Evolutionary conservation across 2,888 invertebrate species (phyloP).

Genomic region (Polylopha cassiicola): DNA sequence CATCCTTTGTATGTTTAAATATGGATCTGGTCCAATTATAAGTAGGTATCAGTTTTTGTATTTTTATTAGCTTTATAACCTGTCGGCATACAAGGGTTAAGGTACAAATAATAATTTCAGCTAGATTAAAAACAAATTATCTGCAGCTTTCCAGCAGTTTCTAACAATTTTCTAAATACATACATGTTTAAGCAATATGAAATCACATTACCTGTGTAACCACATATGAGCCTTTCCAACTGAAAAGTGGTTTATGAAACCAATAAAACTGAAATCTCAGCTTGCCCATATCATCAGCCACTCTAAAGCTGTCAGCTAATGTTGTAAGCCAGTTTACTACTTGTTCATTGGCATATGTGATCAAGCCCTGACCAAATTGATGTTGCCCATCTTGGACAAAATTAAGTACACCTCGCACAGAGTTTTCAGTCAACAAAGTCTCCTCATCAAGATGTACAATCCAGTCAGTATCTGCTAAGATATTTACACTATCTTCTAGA

Average conservation of each 20-base stretch:
- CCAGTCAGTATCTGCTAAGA: slow-evolving; percentile 92
- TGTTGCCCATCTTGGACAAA: slow-evolving; percentile 96
- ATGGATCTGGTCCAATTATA: no score
- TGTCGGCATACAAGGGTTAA: no score
- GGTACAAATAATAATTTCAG: no score
- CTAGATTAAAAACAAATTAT: no score
- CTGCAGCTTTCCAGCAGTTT: no score
- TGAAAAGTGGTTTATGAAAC: slow-evolving; percentile 96
- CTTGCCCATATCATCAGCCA: slow-evolving; percentile 99
- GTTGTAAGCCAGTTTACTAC: slow-evolving; percentile 98
- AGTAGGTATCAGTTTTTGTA: no score
- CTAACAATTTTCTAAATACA: no score
- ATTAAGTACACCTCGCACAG: slow-evolving; percentile 92
- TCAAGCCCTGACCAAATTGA: slow-evolving; percentile 96
- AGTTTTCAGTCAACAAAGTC: slow-evolving; percentile 94
- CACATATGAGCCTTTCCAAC: slow-evolving; percentile 99
- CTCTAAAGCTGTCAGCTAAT: slow-evolving; percentile 95
- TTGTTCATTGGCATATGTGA: slow-evolving; percentile 97
- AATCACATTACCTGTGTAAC: slow-evolving; percentile 88
- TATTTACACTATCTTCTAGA: slow-evolving; percentile 92
- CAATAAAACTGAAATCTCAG: slow-evolving; percentile 92
- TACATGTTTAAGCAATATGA: no score
- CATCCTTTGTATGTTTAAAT: no score
- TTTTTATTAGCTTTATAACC: no score
- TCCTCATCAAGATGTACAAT: slow-evolving; percentile 99